phyloP scores from a whole-genome alignment of 2,113 vertebrate genomes.

The Cardinalis cardinalis region DNA sequence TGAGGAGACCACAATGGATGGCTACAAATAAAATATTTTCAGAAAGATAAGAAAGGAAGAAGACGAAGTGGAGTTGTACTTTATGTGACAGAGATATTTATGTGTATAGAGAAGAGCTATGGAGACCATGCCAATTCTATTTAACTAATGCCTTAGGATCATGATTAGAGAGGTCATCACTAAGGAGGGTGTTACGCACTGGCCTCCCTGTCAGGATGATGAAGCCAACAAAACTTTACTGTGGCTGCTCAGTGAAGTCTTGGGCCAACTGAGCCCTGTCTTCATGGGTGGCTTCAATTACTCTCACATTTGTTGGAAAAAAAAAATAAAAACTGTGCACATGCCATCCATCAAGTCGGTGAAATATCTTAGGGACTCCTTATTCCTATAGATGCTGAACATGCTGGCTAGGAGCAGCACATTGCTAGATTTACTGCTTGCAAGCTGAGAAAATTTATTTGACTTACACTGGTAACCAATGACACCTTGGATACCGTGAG shows the following conservation, averaged over 20 bases:
- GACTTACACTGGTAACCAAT: not conserved
- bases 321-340: not conserved
- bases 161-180: not conserved
- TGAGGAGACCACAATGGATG: not conserved
- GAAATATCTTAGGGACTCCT: not conserved
- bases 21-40: not conserved
- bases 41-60: not conserved
- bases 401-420: not conserved
- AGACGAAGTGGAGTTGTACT: not conserved
- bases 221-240: not conserved
- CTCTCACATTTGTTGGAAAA: not conserved
- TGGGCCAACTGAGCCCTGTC: not conserved
- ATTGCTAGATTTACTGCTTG: not conserved
- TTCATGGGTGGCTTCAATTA: not conserved
- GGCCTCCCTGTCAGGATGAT: not conserved
- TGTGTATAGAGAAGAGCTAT: not conserved
- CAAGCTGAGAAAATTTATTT: not conserved
- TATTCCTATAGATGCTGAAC: not conserved
- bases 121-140: not conserved
- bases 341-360: not conserved
- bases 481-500: not conserved
- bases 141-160: not conserved
- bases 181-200: not conserved
- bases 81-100: not conserved
- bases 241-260: not conserved